Evolutionary conservation across 2,797 vertebrate genomes (phyloP), one percentile per base, ranked within the genome.

Genomic region (Astyanax mexicanus): DNA sequence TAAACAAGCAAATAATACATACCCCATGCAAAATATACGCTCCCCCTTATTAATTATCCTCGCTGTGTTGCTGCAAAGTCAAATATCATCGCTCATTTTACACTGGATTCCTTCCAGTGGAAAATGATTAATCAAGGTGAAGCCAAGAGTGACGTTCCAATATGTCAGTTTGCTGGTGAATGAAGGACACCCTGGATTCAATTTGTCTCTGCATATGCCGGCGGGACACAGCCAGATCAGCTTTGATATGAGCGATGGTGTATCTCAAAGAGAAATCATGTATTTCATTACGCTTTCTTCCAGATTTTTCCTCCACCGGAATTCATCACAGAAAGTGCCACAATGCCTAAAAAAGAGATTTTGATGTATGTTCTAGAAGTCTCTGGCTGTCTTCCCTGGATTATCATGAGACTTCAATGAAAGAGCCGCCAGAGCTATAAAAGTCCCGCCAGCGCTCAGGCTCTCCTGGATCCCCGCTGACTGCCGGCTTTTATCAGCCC

Each of bases 41-140:
- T 77, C 19, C 27, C 45, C 44, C 54, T 40, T 8, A 72, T 77
- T 66, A 60, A 54, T 60, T 69, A 62, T 37, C 9, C 40, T 19
- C 25, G 19, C 61, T 37, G 12, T 6, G 3, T 60, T 44, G 45
- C 38, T 44, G 68, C 47, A 52, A 67, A 78, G 72, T 83, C 75
- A 75, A 79, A 78, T 73, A 60, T 52, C 52, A 51, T 70, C 58
- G 37, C 65, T 75, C 52, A 45, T 23, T 61, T 61, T 57, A 61
- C 13, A 65, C 51, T 42, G 25, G 72, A 69, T 69, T 69, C 29
- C 55, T 68, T 80, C 74, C 45, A 45, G 73, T 65, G 54, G 70
- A 64, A 77, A 55, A 68, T 72, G 73, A 77, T 80, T 82, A 81
- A 81, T 82, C 47, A 54, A 69, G 51, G 51, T 68, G 37, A 66